phyloP scores from a whole-genome alignment of 2,797 vertebrate species.

The Carduelis carduelis region DNA sequence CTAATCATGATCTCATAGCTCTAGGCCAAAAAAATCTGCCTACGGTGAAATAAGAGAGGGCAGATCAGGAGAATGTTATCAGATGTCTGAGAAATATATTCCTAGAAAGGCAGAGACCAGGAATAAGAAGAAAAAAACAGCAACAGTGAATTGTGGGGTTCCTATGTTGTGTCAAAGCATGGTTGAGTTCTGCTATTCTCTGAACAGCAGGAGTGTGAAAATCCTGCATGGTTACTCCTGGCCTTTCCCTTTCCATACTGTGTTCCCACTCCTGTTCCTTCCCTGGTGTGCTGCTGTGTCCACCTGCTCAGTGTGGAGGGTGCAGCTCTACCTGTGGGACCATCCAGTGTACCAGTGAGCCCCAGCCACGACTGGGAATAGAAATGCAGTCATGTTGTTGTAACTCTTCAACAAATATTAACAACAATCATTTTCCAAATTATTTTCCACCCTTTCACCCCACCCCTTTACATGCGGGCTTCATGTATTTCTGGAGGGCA shows the following conservation, averaged over 20 bases:
- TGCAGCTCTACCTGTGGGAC: background rate
- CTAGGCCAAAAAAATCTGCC: background rate
- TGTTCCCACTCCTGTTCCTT: accelerated
- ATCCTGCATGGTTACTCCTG: background rate
- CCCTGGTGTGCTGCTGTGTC: accelerated
- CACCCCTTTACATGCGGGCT: no score
- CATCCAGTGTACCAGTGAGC: background rate
- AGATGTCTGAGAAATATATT: background rate
- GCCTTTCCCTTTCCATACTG: accelerated
- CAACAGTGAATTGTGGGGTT: background rate
- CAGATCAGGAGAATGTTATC: background rate
- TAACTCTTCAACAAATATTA: background rate
- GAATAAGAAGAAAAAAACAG: background rate
- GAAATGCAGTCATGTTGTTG: background rate
- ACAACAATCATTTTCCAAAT: background rate
- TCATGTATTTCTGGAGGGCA: background rate
- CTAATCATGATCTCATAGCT: background rate
- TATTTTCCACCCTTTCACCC: background rate
- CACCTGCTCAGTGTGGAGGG: background rate
- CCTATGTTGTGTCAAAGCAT: background rate
- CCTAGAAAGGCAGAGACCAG: background rate
- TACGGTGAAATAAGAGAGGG: background rate
- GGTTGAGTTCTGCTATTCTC: background rate
- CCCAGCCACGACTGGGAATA: accelerated
- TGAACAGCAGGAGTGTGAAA: background rate